These are phyloP conservation scores for Hydrolagus colliei DNA, from an alignment of 2,797 vertebrate species.

Conservation along the genomic window DNA sequence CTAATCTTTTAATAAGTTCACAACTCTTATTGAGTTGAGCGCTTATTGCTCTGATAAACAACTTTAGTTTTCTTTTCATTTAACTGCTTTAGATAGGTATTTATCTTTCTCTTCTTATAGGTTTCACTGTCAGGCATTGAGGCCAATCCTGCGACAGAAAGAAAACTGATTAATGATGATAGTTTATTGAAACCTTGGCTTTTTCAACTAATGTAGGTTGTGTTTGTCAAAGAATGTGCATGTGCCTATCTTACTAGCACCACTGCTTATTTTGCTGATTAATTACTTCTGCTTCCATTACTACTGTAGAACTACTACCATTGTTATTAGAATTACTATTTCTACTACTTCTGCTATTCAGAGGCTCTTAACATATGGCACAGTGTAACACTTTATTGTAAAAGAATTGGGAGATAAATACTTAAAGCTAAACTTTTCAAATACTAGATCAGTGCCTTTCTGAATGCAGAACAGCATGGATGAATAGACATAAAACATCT, in stretches of 20 bases:
- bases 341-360: constrained; percentile 59
- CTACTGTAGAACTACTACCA: constrained; percentile 52
- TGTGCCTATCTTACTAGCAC: constrained; percentile 77
- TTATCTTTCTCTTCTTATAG: constrained; percentile 70
- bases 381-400: constrained; percentile 59
- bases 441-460: constrained; percentile 61
- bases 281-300: constrained; percentile 57
- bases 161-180: constrained; percentile 47
- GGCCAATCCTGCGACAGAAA: constrained; percentile 51
- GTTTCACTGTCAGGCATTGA: constrained; percentile 64
- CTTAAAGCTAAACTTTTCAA: constrained; percentile 40
- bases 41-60: constrained; percentile 62
- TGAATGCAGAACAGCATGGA: constrained; percentile 70
- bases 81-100: constrained; percentile 70
- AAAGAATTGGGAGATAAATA: constrained; percentile 60
- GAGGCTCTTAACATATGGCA: constrained; percentile 61
- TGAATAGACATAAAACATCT: constrained; percentile 57
- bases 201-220: constrained; percentile 77
- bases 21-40: constrained; percentile 59
- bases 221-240: constrained; percentile 81
- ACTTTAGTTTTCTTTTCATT: constrained; percentile 75
- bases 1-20: constrained; percentile 59
- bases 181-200: constrained; percentile 56
- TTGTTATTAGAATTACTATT: constrained; percentile 53
- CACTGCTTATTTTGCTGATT: constrained; percentile 69